These are phyloP conservation scores for Calliopsis andreniformis DNA, from an alignment of 1,140 invertebrate genomes.

Conservation along the genomic window DNA sequence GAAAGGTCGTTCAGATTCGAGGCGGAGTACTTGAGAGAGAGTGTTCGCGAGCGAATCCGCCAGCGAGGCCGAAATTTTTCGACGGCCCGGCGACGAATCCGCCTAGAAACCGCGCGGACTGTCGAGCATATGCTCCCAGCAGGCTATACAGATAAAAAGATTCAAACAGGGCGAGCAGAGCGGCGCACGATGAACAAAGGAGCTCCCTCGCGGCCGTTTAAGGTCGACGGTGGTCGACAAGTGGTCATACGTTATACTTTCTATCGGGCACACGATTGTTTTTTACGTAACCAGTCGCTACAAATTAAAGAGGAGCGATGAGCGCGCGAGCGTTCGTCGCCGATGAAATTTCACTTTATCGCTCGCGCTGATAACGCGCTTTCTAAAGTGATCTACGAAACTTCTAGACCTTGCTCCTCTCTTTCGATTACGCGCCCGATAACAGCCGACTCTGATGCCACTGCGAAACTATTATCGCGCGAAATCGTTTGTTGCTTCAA, in stretches of 20 bases:
- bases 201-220: neutral
- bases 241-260: constrained; percentile 44
- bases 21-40: neutral
- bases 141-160: constrained; percentile 44
- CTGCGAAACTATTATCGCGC: neutral
- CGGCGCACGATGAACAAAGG: constrained; percentile 38
- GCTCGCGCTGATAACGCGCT: constrained; percentile 39
- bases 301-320: constrained; percentile 66
- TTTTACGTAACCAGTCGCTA: constrained; percentile 72
- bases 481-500: neutral
- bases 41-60: neutral
- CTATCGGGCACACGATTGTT: constrained; percentile 47
- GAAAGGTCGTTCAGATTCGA: neutral
- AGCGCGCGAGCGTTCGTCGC: constrained; percentile 3
- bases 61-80: constrained; percentile 3
- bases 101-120: constrained; percentile 17
- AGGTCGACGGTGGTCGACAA: constrained; percentile 36
- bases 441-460: neutral
- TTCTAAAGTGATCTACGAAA: constrained; percentile 40
- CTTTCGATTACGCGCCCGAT: constrained; percentile 1
- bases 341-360: constrained; percentile 68
- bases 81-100: neutral
- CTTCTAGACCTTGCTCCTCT: constrained; percentile 15
- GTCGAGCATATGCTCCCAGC: constrained; percentile 42
- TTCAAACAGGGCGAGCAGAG: constrained; percentile 2